Conservation (phyloP, 2,888 invertebrate genomes). For the Pristionchus entomophagus region DNA sequence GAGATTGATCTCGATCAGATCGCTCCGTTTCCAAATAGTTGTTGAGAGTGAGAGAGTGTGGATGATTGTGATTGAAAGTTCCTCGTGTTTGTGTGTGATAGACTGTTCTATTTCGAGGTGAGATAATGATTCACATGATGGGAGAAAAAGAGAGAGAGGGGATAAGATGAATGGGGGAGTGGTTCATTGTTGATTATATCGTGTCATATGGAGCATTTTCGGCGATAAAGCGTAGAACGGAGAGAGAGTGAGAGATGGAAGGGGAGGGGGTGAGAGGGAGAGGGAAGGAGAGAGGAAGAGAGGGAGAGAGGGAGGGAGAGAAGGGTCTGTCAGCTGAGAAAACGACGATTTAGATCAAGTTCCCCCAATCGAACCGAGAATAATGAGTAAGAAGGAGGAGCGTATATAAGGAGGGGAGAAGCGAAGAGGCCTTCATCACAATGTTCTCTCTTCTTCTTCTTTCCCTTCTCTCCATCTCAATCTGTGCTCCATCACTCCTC, state of each 20-base stretch:
- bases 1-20: not conserved
- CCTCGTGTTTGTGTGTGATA: not conserved
- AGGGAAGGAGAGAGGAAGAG: no score
- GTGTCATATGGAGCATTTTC: slow-evolving; percentile 38
- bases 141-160: slow-evolving; percentile 23
- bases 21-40: not conserved
- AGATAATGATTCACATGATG: slow-evolving; percentile 34
- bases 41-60: not conserved
- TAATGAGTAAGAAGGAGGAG: not conserved
- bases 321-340: no score
- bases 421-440: not conserved
- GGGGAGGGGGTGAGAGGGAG: not conserved
- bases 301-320: no score
- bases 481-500: slow-evolving; percentile 11
- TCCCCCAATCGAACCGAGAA: slow-evolving; percentile 16
- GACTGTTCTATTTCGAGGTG: slow-evolving; percentile 6
- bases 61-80: not conserved
- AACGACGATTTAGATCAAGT: no score
- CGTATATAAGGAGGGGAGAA: slow-evolving; percentile 18
- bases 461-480: not conserved
- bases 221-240: slow-evolving; percentile 2
- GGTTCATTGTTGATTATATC: slow-evolving; percentile 29
- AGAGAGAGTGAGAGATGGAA: not conserved
- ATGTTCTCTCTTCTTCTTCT: slow-evolving; percentile 22
- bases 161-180: slow-evolving; percentile 22